phyloP scores from a whole-genome alignment of 2,113 vertebrate species.

The Notothenia coriiceps region DNA sequence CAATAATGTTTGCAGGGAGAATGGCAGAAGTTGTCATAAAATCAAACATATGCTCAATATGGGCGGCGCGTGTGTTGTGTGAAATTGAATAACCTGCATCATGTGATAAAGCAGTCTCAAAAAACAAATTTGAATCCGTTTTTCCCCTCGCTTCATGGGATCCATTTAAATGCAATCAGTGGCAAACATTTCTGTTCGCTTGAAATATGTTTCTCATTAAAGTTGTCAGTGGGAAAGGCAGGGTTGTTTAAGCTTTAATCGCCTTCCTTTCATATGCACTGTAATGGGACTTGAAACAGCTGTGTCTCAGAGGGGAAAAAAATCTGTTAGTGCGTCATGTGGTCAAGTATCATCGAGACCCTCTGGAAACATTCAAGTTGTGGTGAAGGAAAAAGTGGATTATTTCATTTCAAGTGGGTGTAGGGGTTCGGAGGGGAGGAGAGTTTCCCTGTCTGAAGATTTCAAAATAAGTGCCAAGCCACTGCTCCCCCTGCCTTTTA shows the following conservation, averaged over 20 bases:
- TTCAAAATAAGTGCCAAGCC: constrained; percentile 63
- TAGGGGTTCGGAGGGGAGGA: constrained; percentile 13
- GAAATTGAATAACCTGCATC: constrained; percentile 65
- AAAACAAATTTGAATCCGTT: constrained; percentile 52
- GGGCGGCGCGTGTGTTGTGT: constrained; percentile 1
- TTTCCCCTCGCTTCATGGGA: constrained; percentile 39
- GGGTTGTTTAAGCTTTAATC: constrained; percentile 63
- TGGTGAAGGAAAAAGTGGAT: constrained; percentile 63
- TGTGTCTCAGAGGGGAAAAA: constrained; percentile 51
- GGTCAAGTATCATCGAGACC: constrained; percentile 63
- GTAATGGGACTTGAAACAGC: constrained; percentile 67
- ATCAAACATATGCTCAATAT: constrained; percentile 66
- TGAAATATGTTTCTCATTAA: constrained; percentile 77
- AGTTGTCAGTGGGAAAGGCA: constrained; percentile 58
- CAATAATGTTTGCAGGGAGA: constrained; percentile 61
- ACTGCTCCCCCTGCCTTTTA: constrained; percentile 40
- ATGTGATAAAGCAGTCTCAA: constrained; percentile 32
- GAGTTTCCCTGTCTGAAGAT: constrained; percentile 52
- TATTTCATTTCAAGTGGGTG: constrained; percentile 68
- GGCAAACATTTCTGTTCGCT: constrained; percentile 35
- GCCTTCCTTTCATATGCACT: constrained; percentile 42
- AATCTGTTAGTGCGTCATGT: constrained; percentile 59
- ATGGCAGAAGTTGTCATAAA: constrained; percentile 63
- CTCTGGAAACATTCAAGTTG: constrained; percentile 67
- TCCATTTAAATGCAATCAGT: constrained; percentile 75